Base-by-base conservation (phyloP, 2,113 vertebrate genomes). In the Sarotherodon lohbergeri region DNA sequence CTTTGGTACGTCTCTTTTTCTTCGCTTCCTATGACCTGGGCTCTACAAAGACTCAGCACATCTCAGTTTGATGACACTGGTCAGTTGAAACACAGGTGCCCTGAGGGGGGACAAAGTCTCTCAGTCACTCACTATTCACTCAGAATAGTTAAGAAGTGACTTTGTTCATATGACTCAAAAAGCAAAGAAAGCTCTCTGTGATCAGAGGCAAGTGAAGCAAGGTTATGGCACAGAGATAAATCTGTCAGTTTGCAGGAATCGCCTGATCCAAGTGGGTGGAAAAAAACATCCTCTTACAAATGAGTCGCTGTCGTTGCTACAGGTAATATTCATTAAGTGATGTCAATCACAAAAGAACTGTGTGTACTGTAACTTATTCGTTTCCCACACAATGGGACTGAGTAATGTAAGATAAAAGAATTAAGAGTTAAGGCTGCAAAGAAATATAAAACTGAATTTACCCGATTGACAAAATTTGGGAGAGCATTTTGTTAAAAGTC, bases 11-110 rank as follows among this genome's bases (percentile, higher is more conserved):
- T 83, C 59, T 55, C 68, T 27, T 83, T 90, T 32, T 34, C 24
- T 19, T 57, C 54, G 19, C 22, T 81, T 86, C 89, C 73, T 22
- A 19, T 57, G 81, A 83, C 81, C 84, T 85, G 82, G 81, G 85
- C 68, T 61, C 82, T 66, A 84, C 81, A 86, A 88, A 91, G 46
- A 48, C 81, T 88, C 46, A 11, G 76, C 78, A 82, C 54, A 59
- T 87, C 55, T 84, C 90, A 56, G 79, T 73, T 85, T 59, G 88
- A 94, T 85, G 87, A 81, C 76, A 87, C 54, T 4, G 41, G 54
- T 80, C 85, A 61, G 87, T 80, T 90, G 79, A 92, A 93, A 88
- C 80, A 55, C 68, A 43, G 48, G 50, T 73, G 83, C 85, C 82
- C 61, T 63, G n/a, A 82, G 55, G 81, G 57, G 57, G 7, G 43